Base-by-base conservation (phyloP, 2,888 invertebrate species). In the Muschampia plurimacula region DNA sequence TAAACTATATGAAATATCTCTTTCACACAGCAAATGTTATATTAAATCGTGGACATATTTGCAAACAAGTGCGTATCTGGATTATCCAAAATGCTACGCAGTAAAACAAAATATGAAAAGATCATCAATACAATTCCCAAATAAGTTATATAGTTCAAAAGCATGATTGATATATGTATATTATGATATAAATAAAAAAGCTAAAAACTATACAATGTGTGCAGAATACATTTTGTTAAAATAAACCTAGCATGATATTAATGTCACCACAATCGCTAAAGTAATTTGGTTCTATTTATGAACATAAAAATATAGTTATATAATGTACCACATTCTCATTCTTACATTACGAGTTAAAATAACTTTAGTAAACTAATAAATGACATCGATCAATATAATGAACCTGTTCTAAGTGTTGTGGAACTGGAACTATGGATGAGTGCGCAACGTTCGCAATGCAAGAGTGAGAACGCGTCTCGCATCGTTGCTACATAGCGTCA, bases 11-110 rank as follows among this genome's bases (percentile, higher is more conserved):
- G 57, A 75, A 68, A 57, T 55, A 41, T 67, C 59, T 74, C 63
- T 10, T 67, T 72, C 46, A 66, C 28, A 36, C 32, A 32, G 55
- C 22, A 22, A 9, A 5, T 8, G 3, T 3, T 6, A 49, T 9
- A 62, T 67, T 44, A 69, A 13, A 73, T 70, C 36, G 69, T 72
- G 64, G 69, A 69, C 9, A 22, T 75, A 71, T 72, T 39, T 67
- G 75, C 71, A 73, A 32, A 32, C 32, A 32, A 70, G 88, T 88
- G 90, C 89, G 91, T 90, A 93, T 93, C 93, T 93, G 93, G 93
- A 93, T 93, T 89, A 90, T 93, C 93, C 93, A 93, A 90, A 82
- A 84, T 83, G 86, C 85, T 83, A 83, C 78, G 78, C 81, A 79
- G n/a, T 77, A 80, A 79, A 81, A 49, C 44, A 36, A 44, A 60